Evolutionary conservation across 2,888 invertebrate species (phyloP).

Genomic region (Cantharis rufa): DNA sequence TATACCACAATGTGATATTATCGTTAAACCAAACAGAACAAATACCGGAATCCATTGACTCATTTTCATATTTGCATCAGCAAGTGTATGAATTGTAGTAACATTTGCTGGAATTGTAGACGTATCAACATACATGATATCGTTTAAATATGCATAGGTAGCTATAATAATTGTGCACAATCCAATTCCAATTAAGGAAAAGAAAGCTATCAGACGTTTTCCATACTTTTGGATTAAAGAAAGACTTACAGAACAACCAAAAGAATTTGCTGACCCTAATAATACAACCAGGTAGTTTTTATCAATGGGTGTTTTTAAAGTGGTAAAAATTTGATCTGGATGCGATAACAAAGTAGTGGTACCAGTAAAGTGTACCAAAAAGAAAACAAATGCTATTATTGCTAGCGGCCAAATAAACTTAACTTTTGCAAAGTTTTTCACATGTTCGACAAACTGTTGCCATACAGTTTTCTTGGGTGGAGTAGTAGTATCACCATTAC

Average conservation of each 20-base stretch:
- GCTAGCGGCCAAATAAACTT: conserved; percentile 71
- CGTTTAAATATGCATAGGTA: conserved; percentile 57
- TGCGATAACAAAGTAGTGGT: conserved; percentile 75
- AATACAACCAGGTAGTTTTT: conserved; percentile 76
- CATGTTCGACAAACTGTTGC: conserved; percentile 34
- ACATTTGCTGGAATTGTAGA: background rate
- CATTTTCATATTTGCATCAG: background rate
- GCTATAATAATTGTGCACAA: conserved; percentile 67
- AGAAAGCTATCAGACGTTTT: conserved; percentile 69
- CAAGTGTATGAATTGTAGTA: background rate
- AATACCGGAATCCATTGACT: conserved; percentile 69
- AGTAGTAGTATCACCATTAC: background rate
- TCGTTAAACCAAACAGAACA: conserved; percentile 68
- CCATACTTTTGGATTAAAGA: conserved; percentile 72
- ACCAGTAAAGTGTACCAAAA: conserved; percentile 76
- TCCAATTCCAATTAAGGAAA: conserved; percentile 69
- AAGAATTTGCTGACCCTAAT: conserved; percentile 70
- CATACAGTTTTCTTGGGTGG: background rate
- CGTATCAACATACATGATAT: conserved; percentile 28
- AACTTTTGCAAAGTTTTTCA: conserved; percentile 59
- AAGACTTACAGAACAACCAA: conserved; percentile 70
- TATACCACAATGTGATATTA: conserved; percentile 71
- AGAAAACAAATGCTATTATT: conserved; percentile 69
- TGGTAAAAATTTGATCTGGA: conserved; percentile 74
- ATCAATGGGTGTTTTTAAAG: conserved; percentile 73